Evolutionary conservation across 2,888 invertebrate species (phyloP).

Genomic region (Stegana nigrithorax): DNA sequence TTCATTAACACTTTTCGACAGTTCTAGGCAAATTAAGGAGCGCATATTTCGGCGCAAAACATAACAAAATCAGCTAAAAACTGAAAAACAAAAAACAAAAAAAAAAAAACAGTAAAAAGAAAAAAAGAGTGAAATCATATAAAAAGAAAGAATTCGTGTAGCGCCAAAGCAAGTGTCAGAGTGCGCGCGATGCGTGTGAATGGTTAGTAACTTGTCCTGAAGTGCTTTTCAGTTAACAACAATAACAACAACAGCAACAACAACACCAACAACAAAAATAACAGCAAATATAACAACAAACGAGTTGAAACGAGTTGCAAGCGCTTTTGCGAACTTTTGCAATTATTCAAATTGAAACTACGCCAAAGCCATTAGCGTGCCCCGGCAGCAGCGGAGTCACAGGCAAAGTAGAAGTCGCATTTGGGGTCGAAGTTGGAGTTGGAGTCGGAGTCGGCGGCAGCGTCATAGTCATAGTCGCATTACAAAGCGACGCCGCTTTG

Average conservation of each 20-base stretch:
- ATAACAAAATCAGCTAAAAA: constrained; percentile 12
- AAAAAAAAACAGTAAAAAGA: too few species aligned
- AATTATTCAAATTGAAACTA: constrained; percentile 24
- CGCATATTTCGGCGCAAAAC: constrained; percentile 5
- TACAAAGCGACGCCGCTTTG: too few species aligned
- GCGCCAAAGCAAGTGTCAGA: too few species aligned
- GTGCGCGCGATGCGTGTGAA: too few species aligned
- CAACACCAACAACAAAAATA: too few species aligned
- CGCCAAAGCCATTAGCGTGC: constrained; percentile 40
- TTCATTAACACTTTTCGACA: too few species aligned
- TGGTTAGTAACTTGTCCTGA: constrained; percentile 5
- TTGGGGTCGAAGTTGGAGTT: background rate
- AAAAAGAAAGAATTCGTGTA: too few species aligned
- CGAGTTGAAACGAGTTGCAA: constrained; percentile 17
- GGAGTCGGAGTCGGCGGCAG: background rate
- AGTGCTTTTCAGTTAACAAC: constrained; percentile 3
- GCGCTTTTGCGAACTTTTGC: constrained; percentile 21
- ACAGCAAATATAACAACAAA: constrained; percentile 4
- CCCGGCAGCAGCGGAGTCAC: constrained; percentile 45
- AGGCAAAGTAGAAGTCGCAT: background rate
- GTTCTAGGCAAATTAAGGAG: background rate
- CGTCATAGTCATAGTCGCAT: too few species aligned
- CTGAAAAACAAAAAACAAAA: background rate
- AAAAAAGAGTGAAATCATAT: too few species aligned
- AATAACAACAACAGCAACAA: background rate